These are phyloP conservation scores for Acronicta aceris DNA, from an alignment of 2,888 invertebrate genomes.

Conservation along the genomic window DNA sequence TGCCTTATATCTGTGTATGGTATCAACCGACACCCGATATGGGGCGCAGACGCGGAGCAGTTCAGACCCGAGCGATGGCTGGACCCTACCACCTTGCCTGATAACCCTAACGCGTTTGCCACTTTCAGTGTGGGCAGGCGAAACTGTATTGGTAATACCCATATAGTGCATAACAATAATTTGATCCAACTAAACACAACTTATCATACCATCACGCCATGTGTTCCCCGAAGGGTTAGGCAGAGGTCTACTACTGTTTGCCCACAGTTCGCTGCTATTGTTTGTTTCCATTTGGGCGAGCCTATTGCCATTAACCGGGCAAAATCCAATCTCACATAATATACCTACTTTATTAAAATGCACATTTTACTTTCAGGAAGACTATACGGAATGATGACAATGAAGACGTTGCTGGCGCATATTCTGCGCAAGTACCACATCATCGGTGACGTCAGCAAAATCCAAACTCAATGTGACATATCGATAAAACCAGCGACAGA, in stretches of 20 bases:
- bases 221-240: too few species aligned
- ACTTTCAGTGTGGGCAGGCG: constrained; percentile 61
- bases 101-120: constrained; percentile 62
- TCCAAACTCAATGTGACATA: constrained; percentile 16
- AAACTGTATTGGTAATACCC: constrained; percentile 19
- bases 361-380: constrained; percentile 24
- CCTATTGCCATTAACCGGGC: too few species aligned
- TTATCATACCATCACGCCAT: too few species aligned
- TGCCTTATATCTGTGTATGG: constrained; percentile 65
- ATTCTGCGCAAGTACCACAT: constrained; percentile 34
- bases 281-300: too few species aligned
- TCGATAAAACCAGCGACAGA: constrained; percentile 22
- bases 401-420: constrained; percentile 42
- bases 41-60: constrained; percentile 68
- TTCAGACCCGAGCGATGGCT: constrained; percentile 74
- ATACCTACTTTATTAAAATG: background rate
- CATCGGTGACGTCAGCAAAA: constrained; percentile 8
- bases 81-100: constrained; percentile 60
- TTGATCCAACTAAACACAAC: too few species aligned
- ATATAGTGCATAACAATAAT: background rate
- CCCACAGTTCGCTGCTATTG: too few species aligned
- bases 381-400: constrained; percentile 22
- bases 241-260: too few species aligned
- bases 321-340: too few species aligned
- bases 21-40: constrained; percentile 67